Evolutionary conservation across 2,888 invertebrate species (phyloP).

Genomic region (Drosophila prostipennis): DNA sequence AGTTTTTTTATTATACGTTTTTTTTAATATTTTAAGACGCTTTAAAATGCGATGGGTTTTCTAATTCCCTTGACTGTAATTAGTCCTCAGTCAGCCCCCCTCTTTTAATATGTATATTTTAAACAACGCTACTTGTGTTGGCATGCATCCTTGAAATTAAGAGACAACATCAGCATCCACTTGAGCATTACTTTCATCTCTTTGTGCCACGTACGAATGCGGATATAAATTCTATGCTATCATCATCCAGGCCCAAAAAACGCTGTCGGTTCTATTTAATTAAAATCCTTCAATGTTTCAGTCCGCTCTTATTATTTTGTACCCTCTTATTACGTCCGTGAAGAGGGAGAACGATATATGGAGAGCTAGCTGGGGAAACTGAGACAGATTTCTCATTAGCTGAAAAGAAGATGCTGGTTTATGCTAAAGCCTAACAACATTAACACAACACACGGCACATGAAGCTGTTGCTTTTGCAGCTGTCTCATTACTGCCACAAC

Average conservation of each 20-base stretch:
- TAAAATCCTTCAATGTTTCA: slow-evolving; percentile 75
- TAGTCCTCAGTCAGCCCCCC: not conserved
- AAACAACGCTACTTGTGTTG: slow-evolving; percentile 15
- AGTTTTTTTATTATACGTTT: not conserved
- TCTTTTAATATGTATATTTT: slow-evolving; percentile 8
- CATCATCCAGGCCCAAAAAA: slow-evolving; percentile 22
- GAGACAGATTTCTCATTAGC: slow-evolving; percentile 69
- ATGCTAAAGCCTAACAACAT: slow-evolving; percentile 68
- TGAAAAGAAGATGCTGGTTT: slow-evolving; percentile 73
- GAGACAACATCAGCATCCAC: slow-evolving; percentile 32
- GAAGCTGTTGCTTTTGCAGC: slow-evolving; percentile 53
- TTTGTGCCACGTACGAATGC: slow-evolving; percentile 30
- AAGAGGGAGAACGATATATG: slow-evolving; percentile 13
- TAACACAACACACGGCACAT: slow-evolving; percentile 54
- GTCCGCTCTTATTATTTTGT: slow-evolving; percentile 33
- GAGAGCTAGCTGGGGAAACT: slow-evolving; percentile 23
- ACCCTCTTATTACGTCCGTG: slow-evolving; percentile 45
- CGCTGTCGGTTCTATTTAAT: slow-evolving; percentile 67
- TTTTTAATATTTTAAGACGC: not conserved
- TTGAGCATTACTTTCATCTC: slow-evolving; percentile 40
- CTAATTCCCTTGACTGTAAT: not conserved
- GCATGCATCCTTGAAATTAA: slow-evolving; percentile 46
- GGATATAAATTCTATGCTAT: slow-evolving; percentile 23
- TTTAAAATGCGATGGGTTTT: not conserved
- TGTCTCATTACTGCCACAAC: slow-evolving; percentile 68